These are phyloP conservation scores for Theropithecus gelada DNA, from an alignment of 2,113 vertebrate species.

Conservation along the genomic window DNA sequence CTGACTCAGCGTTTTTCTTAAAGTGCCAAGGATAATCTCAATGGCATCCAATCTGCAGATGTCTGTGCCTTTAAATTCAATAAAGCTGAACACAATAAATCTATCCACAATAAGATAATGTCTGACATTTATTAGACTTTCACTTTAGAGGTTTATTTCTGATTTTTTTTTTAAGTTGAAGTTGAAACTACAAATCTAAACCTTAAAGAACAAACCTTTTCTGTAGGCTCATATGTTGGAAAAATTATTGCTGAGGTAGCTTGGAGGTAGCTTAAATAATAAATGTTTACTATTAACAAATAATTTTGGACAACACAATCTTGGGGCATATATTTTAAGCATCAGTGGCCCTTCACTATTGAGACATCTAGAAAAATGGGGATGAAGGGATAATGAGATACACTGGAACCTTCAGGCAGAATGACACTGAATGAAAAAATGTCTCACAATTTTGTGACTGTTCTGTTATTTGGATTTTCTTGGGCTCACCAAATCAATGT, in stretches of 20 bases:
- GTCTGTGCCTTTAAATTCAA: background rate
- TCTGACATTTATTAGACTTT: slow-evolving; percentile 38
- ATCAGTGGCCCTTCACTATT: background rate
- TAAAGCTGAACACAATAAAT: slow-evolving; percentile 40
- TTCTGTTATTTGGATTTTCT: background rate
- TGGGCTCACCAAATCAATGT: background rate
- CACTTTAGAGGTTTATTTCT: slow-evolving; percentile 28
- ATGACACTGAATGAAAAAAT: background rate
- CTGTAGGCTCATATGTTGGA: background rate
- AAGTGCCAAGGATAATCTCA: background rate
- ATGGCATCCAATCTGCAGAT: background rate
- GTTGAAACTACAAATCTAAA: slow-evolving; percentile 32
- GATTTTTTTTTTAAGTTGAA: background rate
- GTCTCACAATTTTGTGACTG: background rate
- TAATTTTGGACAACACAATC: background rate
- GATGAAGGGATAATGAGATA: background rate
- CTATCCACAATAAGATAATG: background rate
- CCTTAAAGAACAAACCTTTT: background rate
- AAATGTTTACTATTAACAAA: slow-evolving; percentile 11
- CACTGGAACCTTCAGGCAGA: background rate
- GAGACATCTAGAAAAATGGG: background rate
- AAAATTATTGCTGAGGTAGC: slow-evolving; percentile 12
- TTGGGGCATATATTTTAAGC: background rate
- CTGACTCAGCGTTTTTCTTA: background rate
- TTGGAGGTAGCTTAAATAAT: slow-evolving; percentile 8